phyloP scores from a whole-genome alignment of 2,888 invertebrate genomes.

The Meganola albula region DNA sequence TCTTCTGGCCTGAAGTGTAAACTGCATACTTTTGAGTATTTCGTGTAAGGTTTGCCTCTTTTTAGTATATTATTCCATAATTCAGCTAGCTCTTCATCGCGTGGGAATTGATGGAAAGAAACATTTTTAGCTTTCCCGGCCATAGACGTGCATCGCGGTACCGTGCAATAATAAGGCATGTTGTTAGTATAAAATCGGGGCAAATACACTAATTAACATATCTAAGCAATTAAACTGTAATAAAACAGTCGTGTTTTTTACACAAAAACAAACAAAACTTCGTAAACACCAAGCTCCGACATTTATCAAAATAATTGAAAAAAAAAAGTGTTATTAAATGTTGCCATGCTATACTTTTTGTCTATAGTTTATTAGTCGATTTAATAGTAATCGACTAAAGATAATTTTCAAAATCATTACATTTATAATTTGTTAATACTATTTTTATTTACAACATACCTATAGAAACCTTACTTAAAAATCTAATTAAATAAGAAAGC shows the following conservation, averaged over 20 bases:
- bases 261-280: conserved; percentile 66
- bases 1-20: conserved; percentile 66
- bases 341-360: conserved; percentile 18
- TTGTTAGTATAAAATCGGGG: conserved; percentile 39
- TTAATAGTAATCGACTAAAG: conserved; percentile 4
- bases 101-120: conserved; percentile 69
- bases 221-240: conserved; percentile 29
- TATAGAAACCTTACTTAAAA: too few relatives aligned
- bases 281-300: conserved; percentile 64
- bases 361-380: not conserved
- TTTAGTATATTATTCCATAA: conserved; percentile 68
- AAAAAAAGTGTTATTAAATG: conserved; percentile 25
- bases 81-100: conserved; percentile 61
- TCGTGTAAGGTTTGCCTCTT: conserved; percentile 70
- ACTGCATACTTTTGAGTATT: conserved; percentile 74
- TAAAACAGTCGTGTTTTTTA: conserved; percentile 28
- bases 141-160: conserved; percentile 72
- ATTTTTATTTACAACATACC: too few relatives aligned
- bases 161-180: conserved; percentile 74
- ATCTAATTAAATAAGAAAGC: too few relatives aligned
- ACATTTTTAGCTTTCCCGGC: conserved; percentile 73
- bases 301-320: conserved; percentile 44
- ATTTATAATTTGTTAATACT: too few relatives aligned
- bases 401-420: not conserved
- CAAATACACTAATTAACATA: conserved; percentile 43